These are phyloP conservation scores for Lepidothrix coronata DNA, from an alignment of 2,113 vertebrate species.

Conservation along the genomic window DNA sequence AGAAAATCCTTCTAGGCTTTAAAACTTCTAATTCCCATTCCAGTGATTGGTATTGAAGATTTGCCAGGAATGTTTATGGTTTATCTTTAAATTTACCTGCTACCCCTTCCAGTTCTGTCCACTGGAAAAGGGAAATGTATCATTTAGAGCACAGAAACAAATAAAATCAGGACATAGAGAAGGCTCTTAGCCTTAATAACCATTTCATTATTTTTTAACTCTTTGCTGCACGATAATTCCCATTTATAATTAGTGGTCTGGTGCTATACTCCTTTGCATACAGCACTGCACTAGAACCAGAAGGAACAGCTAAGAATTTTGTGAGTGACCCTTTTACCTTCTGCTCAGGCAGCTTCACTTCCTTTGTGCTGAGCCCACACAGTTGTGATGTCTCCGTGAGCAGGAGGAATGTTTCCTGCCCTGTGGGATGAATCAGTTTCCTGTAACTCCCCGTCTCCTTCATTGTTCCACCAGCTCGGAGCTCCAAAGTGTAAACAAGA, in stretches of 20 bases:
- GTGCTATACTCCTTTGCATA: not conserved
- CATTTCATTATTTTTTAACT: not conserved
- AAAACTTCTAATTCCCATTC: not conserved
- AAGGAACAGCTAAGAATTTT: not conserved
- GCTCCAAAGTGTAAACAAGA: slow-evolving; percentile 29
- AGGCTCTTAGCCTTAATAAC: not conserved
- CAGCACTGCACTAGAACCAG: not conserved
- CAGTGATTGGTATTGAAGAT: not conserved
- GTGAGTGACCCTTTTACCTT: slow-evolving; percentile 8
- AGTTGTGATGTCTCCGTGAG: not conserved
- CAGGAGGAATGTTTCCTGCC: slow-evolving; percentile 23
- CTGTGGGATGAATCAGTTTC: slow-evolving; percentile 14
- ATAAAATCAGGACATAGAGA: not conserved
- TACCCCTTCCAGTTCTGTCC: not conserved
- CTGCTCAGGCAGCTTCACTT: not conserved
- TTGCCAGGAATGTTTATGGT: not conserved
- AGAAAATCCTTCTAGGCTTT: not conserved
- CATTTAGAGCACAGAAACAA: not conserved
- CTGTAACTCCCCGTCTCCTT: not conserved
- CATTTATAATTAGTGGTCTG: not conserved
- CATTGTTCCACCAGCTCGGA: not conserved
- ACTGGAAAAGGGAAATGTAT: not conserved
- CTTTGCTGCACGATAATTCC: not conserved
- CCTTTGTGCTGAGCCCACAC: not conserved
- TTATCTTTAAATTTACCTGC: not conserved